These are phyloP conservation scores for Phalacrocorax brasilianus DNA, from an alignment of 2,113 vertebrate species.

Conservation along the genomic window DNA sequence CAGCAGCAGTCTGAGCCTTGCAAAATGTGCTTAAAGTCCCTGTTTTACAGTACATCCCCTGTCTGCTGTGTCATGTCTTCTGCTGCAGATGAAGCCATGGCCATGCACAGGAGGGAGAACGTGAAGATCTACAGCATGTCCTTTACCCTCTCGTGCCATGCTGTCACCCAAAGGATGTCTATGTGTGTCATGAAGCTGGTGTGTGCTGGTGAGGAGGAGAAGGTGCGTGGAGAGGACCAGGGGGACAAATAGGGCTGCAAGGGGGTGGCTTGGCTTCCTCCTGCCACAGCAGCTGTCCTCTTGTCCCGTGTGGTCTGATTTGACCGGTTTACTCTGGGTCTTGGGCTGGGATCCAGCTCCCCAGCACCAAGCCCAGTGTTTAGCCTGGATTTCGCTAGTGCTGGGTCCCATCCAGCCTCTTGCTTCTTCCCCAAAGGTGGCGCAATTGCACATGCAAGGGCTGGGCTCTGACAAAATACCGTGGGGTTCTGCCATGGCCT, in stretches of 20 bases:
- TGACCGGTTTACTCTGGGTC: not conserved
- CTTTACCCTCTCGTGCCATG: not conserved
- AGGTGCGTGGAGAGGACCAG: not conserved
- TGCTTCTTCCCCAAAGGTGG: not conserved
- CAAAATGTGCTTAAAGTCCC: not conserved
- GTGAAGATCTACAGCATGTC: not conserved
- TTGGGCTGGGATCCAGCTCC: not conserved
- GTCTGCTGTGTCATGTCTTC: not conserved
- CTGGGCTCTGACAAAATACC: constrained; percentile 4
- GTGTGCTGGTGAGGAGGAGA: not conserved
- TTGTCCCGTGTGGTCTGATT: fast-evolving
- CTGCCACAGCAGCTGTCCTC: not conserved
- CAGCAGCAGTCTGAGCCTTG: not conserved
- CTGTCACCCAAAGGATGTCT: not conserved
- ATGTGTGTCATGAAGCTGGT: not conserved
- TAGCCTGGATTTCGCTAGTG: fast-evolving
- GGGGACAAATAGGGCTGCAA: not conserved
- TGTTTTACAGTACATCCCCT: not conserved
- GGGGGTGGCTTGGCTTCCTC: not conserved
- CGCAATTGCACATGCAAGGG: constrained; percentile 57
- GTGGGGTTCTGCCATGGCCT: constrained; percentile 46
- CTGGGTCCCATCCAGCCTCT: not conserved
- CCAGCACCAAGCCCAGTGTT: not conserved
- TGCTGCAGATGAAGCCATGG: not conserved
- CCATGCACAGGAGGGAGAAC: not conserved